Evolutionary conservation across 2,797 vertebrate species (phyloP), one percentile per base, ranked within the genome.

Genomic region (Microctenopoma lineatum): DNA sequence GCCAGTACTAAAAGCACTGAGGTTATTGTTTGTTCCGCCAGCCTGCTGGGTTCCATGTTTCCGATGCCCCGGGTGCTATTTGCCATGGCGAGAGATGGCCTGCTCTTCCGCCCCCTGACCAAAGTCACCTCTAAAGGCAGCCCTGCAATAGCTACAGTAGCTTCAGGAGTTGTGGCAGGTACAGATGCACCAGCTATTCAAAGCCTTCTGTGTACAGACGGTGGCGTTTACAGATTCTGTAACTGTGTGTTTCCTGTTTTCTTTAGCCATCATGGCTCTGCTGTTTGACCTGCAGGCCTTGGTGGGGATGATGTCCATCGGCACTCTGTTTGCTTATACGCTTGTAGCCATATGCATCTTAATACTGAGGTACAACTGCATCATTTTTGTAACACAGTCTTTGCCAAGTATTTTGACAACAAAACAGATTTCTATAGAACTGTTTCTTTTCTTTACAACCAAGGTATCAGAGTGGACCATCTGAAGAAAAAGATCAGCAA

Each of bases 1-100:
- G 42, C 42, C n/a, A 16, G 15, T 44, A n/a, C 16, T n/a, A n/a
- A 45, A 45, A 7, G 16, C 42, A 8, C n/a, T n/a, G 6, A 2
- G 15, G 16, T n/a, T n/a, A 5, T n/a, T 46, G 44, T 51, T 44
- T 54, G 8, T 53, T 18, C 74, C 59, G 63, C 18, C 82, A 98
- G 97, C 76, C 94, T 97, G 27, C 82, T 97, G 80, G 96, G 96
- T 0, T 90, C 95, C 61, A 95, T 97, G 94, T 96, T 98, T 70
- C 95, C 96, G 0, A 94, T 96, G 95, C 96, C 97, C 18, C 89
- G 95, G 1, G 96, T 98, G 34, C 80, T 97, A 46, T 96, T 95
- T 5, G 95, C 96, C 9, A 97, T 98, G 96, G 96, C 96, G 1
- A 92, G 93, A 77, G 96, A 97, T 0, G 95, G 96, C 2, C 93